Conservation (phyloP, 2,113 vertebrate genomes). For the Pollachius pollachius region DNA sequence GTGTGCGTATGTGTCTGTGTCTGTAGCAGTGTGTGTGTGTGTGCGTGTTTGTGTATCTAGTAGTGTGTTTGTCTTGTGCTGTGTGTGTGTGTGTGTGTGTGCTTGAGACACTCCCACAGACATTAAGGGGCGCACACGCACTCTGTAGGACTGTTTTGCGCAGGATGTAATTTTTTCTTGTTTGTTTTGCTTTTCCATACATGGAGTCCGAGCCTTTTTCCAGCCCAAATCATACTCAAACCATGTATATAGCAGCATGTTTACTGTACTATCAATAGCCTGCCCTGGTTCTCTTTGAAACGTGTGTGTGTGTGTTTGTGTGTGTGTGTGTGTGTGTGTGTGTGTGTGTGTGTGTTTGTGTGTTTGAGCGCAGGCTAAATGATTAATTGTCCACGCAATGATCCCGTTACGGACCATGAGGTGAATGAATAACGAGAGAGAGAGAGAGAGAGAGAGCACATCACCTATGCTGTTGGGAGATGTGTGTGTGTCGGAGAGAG, state of each 20-base stretch:
- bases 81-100: too few species aligned
- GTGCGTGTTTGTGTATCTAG: too few species aligned
- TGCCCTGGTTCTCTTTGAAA: constrained; percentile 16
- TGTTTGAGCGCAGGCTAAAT: not conserved
- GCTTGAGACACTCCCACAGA: not conserved
- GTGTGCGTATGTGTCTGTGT: not conserved
- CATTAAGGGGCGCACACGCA: constrained; percentile 1
- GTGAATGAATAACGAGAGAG: constrained; percentile 15
- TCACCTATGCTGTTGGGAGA: too few species aligned
- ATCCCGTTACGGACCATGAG: constrained; percentile 20
- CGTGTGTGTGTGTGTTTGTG: constrained; percentile 1
- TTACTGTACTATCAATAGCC: constrained; percentile 43
- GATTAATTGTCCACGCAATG: not conserved
- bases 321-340: constrained; percentile 1
- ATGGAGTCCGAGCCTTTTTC: constrained; percentile 13
- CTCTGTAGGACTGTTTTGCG: not conserved
- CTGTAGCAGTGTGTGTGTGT: not conserved
- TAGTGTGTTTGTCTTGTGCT: too few species aligned
- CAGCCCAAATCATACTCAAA: constrained; percentile 19
- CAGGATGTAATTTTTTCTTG: not conserved
- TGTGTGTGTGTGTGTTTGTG: not conserved
- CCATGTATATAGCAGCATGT: constrained; percentile 37
- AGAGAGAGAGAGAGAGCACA: too few species aligned
- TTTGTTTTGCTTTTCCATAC: constrained; percentile 16
- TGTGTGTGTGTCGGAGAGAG: too few species aligned